Base-by-base conservation (phyloP, 1,140 invertebrate species). In the Drosophila fuyamai region DNA sequence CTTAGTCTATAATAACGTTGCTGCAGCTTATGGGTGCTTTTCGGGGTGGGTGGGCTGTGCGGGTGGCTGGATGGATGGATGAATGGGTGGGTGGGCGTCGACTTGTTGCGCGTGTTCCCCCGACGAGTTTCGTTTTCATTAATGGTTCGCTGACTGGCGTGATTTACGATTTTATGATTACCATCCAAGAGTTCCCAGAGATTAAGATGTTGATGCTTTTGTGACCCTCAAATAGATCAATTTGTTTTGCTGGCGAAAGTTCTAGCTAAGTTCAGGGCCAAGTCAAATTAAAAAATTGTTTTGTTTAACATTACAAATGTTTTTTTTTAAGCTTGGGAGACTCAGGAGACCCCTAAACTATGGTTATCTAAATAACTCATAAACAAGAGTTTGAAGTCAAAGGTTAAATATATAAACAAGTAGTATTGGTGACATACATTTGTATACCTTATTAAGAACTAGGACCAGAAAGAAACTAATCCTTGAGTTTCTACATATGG, bases 1-100 rank as follows among this genome's bases (percentile, higher is more conserved):
- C 84, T 89, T 83, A 89, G 86, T 78, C 84, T 81, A 88, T 80
- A 90, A 84, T 88, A 79, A 82, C 65, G 79, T 60, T 63, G 60
- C 23, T 16, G 53, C 36, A 10, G 23, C 9, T 40, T 56, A 12
- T 35, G 48, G 5, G 58, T 71, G 76, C 35, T 66, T 65, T 46
- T 44, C 29, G 23, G 44, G 32, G n/a, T 29, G 53, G 23, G 16
- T 7, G 32, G 40, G 14, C n/a, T 56, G 56, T 38, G 8, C 29
- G 29, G 29, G 29, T 32, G 29, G 29, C 8, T 8, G 14, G n/a
- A 1, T 27, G 29, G 14, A 36, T 43, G 59, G 23, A 0, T 54
- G 43, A 35, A 32, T 65, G 53, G 27, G 32, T 58, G 54, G n/a
- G 44, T 61, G 62, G 43, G 70, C 59, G 60, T 35, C 59, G 43